Evolutionary conservation across 2,888 invertebrate species (phyloP).

Genomic region (Leptopilina syphax): DNA sequence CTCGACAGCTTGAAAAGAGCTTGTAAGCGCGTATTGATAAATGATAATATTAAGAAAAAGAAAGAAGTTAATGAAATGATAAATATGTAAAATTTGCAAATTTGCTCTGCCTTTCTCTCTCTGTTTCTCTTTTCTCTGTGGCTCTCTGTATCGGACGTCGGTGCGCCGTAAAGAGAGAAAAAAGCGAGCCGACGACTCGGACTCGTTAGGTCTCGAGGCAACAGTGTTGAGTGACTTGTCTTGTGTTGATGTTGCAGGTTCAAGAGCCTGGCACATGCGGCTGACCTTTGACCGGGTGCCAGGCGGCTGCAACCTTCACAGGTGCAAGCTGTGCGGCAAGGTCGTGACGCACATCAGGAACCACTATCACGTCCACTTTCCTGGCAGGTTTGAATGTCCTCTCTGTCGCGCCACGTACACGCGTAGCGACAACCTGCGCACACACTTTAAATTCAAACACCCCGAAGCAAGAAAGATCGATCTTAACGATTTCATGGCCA

Average conservation of each 20-base stretch:
- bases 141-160: slow-evolving; percentile 21
- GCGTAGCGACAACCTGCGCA: slow-evolving; percentile 94
- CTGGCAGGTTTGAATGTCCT: slow-evolving; percentile 94
- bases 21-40: slow-evolving; percentile 13
- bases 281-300: slow-evolving; percentile 95
- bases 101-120: slow-evolving; percentile 53
- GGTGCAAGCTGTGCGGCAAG: slow-evolving; percentile 96
- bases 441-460: slow-evolving; percentile 95
- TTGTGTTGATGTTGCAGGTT: slow-evolving; percentile 88
- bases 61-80: slow-evolving; percentile 18
- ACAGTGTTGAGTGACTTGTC: slow-evolving; percentile 76
- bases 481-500: slow-evolving; percentile 80
- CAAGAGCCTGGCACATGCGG: slow-evolving; percentile 97
- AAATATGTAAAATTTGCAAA: slow-evolving; percentile 29
- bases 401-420: slow-evolving; percentile 94
- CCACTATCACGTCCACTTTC: slow-evolving; percentile 96
- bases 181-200: slow-evolving; percentile 47
- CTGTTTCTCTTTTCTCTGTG: slow-evolving; percentile 46
- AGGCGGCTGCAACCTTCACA: slow-evolving; percentile 94
- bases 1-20: slow-evolving; percentile 48
- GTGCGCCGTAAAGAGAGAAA: slow-evolving; percentile 44
- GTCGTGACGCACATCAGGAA: slow-evolving; percentile 96
- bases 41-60: background rate
- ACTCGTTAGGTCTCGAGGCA: slow-evolving; percentile 65
- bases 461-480: slow-evolving; percentile 94